A percentile compares a stretch with the other conserved stretches of the same genome.
Evolutionary conservation across 92 coral and sea anemone genomes (phyloP).

Genomic region (Pocillopora grandis): DNA sequence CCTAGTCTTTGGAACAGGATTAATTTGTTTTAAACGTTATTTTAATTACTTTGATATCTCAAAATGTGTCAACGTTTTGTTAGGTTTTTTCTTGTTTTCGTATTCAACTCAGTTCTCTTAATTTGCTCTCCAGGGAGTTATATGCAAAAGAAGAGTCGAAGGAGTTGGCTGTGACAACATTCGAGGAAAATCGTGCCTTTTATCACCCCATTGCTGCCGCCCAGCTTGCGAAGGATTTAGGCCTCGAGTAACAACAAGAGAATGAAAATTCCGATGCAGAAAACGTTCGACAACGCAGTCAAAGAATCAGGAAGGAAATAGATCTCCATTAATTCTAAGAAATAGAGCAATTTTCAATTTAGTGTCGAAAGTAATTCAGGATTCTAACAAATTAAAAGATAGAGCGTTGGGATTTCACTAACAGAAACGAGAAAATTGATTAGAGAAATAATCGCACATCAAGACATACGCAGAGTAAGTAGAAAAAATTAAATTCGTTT

Average conservation of each 20-base stretch:
- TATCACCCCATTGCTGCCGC: conserved; percentile 83
- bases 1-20: not conserved
- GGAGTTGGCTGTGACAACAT: conserved; percentile 71
- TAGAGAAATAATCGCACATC: no score
- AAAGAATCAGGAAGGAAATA: not conserved
- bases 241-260: conserved; percentile 31
- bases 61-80: no score
- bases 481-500: no score
- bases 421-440: no score
- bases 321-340: no score
- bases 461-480: no score
- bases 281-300: not conserved
- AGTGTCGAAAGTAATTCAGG: no score
- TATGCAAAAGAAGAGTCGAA: conserved; percentile 73
- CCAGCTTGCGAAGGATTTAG: conserved; percentile 71
- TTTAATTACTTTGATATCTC: no score
- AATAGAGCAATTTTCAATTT: no score
- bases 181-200: conserved; percentile 54
- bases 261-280: not conserved
- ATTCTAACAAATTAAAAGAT: no score
- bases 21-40: not conserved
- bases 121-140: conserved; percentile 59
- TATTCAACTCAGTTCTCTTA: not conserved
- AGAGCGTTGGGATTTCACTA: no score
- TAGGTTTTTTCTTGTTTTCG: no score